Conservation (phyloP, 1,140 invertebrate genomes). For the Bradysia coprophila region DNA sequence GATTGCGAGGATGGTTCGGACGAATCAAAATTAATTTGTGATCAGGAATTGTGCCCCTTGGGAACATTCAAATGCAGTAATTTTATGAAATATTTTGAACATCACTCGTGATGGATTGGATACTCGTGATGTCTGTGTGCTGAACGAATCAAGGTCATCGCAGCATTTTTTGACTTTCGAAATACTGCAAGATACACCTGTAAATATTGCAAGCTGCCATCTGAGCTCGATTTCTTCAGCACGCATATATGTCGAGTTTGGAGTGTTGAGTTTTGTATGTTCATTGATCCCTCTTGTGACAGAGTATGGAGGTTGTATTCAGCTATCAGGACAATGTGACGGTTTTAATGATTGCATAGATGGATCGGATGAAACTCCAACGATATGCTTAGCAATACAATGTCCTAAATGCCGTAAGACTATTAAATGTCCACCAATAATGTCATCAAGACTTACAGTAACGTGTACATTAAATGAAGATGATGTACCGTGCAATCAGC, state of each 20-base stretch:
- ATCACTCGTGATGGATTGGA: too few relatives aligned
- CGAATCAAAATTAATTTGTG: neutral
- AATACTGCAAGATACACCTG: too few relatives aligned
- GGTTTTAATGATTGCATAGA: neutral
- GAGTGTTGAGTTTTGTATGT: too few relatives aligned
- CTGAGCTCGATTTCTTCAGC: too few relatives aligned
- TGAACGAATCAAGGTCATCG: too few relatives aligned
- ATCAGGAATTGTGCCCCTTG: neutral
- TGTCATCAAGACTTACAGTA: neutral
- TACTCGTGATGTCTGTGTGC: too few relatives aligned
- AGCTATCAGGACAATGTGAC: neutral
- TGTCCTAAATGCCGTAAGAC: neutral
- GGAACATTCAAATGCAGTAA: neutral
- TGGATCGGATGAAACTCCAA: neutral
- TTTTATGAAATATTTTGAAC: too few relatives aligned
- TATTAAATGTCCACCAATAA: neutral
- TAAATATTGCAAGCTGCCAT: too few relatives aligned
- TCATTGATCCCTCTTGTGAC: too few relatives aligned
- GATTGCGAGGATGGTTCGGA: neutral
- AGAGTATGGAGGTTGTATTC: neutral
- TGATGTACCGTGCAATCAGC: neutral
- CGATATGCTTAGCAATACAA: neutral
- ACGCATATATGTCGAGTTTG: too few relatives aligned
- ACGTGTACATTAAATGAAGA: neutral
- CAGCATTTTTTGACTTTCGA: too few relatives aligned